These are phyloP conservation scores for Ophonus ardosiacus DNA, from an alignment of 2,888 invertebrate genomes.

Conservation along the genomic window DNA sequence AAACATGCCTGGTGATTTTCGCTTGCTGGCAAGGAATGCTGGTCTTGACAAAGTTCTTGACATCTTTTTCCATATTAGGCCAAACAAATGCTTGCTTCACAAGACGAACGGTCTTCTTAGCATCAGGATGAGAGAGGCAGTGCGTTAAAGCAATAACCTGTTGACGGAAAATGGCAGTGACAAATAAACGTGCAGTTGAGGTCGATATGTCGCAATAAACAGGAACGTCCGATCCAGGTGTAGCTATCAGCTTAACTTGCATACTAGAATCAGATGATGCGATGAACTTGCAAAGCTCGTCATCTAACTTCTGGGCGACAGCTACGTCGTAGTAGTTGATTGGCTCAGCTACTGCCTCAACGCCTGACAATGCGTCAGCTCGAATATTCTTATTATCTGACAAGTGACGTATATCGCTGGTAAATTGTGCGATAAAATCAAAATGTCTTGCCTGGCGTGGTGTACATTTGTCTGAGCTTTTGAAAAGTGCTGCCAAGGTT, in stretches of 20 bases:
- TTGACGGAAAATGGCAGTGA: slow-evolving; percentile 56
- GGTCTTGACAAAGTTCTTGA: too few species aligned
- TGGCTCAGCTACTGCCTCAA: slow-evolving; percentile 65
- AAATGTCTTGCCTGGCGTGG: slow-evolving; percentile 71
- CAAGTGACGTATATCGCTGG: slow-evolving; percentile 71
- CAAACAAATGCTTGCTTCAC: too few species aligned
- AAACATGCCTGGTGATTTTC: slow-evolving; percentile 71
- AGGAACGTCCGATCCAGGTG: neutral
- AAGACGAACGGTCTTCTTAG: too few species aligned
- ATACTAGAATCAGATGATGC: neutral
- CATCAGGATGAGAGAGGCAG: slow-evolving; percentile 68
- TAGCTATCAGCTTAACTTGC: neutral
- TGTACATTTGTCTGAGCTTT: slow-evolving; percentile 68
- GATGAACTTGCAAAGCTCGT: too few species aligned
- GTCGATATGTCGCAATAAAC: slow-evolving; percentile 40
- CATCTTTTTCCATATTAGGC: too few species aligned
- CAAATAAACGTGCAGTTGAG: slow-evolving; percentile 57
- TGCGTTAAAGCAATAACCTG: slow-evolving; percentile 66
- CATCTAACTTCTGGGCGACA: slow-evolving; percentile 70
- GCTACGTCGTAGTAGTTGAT: slow-evolving; percentile 63
- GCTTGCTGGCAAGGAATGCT: too few species aligned
- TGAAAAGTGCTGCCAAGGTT: slow-evolving; percentile 70
- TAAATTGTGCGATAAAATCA: slow-evolving; percentile 71
- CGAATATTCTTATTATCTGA: slow-evolving; percentile 70
- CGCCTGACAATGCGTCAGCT: slow-evolving; percentile 70